A percentile compares a stretch with the other conserved stretches of the same genome.
These are phyloP conservation scores for Aradophagus sp. DNA, from an alignment of 1,140 invertebrate species.

Conservation along the genomic window DNA sequence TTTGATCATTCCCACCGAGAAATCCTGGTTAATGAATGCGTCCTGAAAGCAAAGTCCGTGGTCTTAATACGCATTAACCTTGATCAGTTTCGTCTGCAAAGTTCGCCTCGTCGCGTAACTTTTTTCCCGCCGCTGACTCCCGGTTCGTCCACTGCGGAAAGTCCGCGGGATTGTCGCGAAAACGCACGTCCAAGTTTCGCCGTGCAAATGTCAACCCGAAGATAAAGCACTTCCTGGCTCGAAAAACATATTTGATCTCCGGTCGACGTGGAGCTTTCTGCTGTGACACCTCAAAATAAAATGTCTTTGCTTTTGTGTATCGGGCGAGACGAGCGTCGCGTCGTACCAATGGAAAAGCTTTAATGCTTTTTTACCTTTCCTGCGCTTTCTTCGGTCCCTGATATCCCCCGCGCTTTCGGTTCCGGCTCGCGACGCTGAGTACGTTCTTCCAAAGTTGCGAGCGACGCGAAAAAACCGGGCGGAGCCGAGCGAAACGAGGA, in stretches of 20 bases:
- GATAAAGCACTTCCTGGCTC: slow-evolving; percentile 39
- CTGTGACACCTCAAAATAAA: slow-evolving; percentile 42
- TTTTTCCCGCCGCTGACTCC: slow-evolving; percentile 3
- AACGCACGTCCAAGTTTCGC: slow-evolving; percentile 36
- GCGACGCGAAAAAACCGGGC: slow-evolving; percentile 3
- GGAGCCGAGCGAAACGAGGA: too few species aligned
- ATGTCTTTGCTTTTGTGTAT: slow-evolving; percentile 41
- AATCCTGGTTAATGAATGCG: slow-evolving; percentile 42
- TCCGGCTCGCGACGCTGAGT: slow-evolving; percentile 23
- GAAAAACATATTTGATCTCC: slow-evolving; percentile 50
- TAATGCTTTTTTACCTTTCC: slow-evolving; percentile 12
- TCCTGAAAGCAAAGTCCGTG: slow-evolving; percentile 17
- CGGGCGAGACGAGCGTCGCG: slow-evolving; percentile 28
- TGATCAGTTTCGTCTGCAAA: slow-evolving; percentile 49
- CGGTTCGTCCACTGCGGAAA: not conserved
- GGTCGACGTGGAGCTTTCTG: slow-evolving; percentile 44
- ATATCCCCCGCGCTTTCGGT: too few species aligned
- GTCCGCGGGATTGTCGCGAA: slow-evolving; percentile 23
- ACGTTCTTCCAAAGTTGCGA: slow-evolving; percentile 35
- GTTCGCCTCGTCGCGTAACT: slow-evolving; percentile 21
- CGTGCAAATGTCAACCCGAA: slow-evolving; percentile 35
- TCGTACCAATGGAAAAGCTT: slow-evolving; percentile 34
- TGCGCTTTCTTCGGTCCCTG: too few species aligned
- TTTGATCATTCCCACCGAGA: too few species aligned
- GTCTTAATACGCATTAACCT: slow-evolving; percentile 43